Conservation (phyloP, 2,113 vertebrate species). For the Vulpes lagopus region DNA sequence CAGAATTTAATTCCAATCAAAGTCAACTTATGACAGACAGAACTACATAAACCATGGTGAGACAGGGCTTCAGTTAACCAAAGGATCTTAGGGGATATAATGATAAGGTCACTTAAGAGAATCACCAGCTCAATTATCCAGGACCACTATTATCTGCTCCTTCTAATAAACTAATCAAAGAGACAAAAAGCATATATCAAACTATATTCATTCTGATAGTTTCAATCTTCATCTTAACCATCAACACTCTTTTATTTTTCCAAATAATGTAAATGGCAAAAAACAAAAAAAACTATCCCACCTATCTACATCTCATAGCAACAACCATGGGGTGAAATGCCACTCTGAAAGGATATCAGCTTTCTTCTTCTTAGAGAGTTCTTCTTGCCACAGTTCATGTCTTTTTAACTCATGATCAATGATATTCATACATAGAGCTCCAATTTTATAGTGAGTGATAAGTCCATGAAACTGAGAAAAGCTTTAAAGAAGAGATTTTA, state of each 20-base stretch:
- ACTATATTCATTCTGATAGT: conserved; percentile 13
- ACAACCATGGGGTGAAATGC: not conserved
- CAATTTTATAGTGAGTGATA: conserved; percentile 96
- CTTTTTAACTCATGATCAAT: conserved; percentile 97
- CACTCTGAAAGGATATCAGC: conserved; percentile 94
- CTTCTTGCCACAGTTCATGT: conserved; percentile 96
- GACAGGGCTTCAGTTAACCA: not conserved
- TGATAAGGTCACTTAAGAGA: not conserved
- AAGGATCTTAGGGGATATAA: not conserved
- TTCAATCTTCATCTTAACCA: conserved; percentile 50
- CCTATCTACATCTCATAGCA: not conserved
- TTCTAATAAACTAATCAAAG: not conserved
- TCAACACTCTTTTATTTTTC: not conserved
- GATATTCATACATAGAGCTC: conserved; percentile 95
- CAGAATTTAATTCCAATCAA: conserved; percentile 11
- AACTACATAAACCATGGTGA: not conserved
- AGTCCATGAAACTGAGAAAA: conserved; percentile 96
- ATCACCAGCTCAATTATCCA: not conserved
- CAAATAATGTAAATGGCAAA: not conserved
- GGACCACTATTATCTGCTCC: not conserved
- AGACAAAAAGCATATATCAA: not conserved
- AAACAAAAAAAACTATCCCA: not conserved
- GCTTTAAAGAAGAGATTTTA: conserved; percentile 87
- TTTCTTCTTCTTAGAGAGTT: conserved; percentile 96
- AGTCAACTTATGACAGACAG: not conserved